These are phyloP conservation scores for Oryzias javanicus DNA, from an alignment of 2,113 vertebrate species.

Conservation along the genomic window DNA sequence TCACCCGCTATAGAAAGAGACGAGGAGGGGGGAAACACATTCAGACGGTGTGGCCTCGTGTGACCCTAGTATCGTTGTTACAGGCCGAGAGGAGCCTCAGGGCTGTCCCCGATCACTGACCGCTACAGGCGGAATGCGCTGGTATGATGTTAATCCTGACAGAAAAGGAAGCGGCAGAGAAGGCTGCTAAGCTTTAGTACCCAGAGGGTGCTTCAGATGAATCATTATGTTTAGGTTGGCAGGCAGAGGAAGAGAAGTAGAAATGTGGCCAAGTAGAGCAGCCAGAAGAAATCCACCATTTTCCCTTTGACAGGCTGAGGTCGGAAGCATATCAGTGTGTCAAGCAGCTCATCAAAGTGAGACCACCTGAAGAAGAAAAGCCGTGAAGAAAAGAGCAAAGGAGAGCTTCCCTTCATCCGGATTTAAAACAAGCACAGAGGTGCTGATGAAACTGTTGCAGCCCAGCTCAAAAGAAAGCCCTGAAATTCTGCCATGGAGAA, in stretches of 20 bases:
- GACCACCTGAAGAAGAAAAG: conserved; percentile 15
- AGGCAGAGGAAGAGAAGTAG: conserved; percentile 33
- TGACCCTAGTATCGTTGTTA: conserved; percentile 29
- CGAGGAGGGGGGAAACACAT: conserved; percentile 70
- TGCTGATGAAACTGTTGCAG: conserved; percentile 18
- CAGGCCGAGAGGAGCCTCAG: conserved; percentile 37
- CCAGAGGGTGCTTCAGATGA: conserved; percentile 37
- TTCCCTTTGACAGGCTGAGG: conserved; percentile 7
- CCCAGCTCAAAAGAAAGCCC: conserved; percentile 9
- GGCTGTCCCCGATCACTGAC: conserved; percentile 46
- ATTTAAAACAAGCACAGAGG: conserved; percentile 17
- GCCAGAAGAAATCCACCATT: conserved; percentile 23
- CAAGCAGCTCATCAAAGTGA: conserved; percentile 23
- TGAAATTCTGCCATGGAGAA: too few relatives aligned
- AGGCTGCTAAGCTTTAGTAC: conserved; percentile 34
- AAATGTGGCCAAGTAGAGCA: conserved; percentile 46
- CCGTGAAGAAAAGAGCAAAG: conserved; percentile 20
- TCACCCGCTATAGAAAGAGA: conserved; percentile 83
- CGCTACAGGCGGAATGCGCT: conserved; percentile 46
- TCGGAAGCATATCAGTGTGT: not conserved
- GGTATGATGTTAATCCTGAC: conserved; percentile 53
- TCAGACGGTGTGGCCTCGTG: conserved; percentile 57
- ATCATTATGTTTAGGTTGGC: conserved; percentile 46
- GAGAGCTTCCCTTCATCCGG: conserved; percentile 36
- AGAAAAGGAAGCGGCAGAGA: conserved; percentile 57